Evolutionary conservation across 2,888 invertebrate genomes (phyloP).

Genomic region (Ferrisia virgata): DNA sequence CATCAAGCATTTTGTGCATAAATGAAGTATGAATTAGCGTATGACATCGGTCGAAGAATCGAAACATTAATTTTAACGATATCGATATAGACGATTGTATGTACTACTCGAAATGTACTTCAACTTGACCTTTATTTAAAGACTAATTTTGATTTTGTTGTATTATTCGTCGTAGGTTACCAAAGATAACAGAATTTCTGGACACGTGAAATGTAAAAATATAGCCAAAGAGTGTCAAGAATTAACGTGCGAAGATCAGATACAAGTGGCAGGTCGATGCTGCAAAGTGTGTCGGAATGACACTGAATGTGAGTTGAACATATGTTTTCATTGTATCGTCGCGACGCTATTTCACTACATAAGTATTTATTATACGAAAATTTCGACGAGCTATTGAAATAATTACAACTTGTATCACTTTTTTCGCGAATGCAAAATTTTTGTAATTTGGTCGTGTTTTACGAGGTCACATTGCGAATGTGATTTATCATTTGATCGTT

Average conservation of each 20-base stretch:
- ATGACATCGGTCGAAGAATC: not conserved
- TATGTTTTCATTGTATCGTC: not conserved
- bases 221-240: slow-evolving; percentile 90
- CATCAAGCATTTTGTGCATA: too few relatives aligned
- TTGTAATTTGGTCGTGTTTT: not conserved
- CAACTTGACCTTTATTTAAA: slow-evolving; percentile 20
- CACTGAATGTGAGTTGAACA: slow-evolving; percentile 39
- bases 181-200: slow-evolving; percentile 80
- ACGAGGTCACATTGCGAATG: not conserved
- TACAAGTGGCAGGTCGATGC: slow-evolving; percentile 78
- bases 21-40: too few relatives aligned
- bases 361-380: not conserved
- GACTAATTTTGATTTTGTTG: not conserved
- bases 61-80: not conserved
- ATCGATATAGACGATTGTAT: not conserved
- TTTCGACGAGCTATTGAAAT: not conserved
- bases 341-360: too few relatives aligned
- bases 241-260: slow-evolving; percentile 80
- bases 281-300: slow-evolving; percentile 79
- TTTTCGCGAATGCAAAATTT: not conserved
- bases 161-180: slow-evolving; percentile 63
- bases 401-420: not conserved
- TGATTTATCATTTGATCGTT: not conserved
- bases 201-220: slow-evolving; percentile 85
- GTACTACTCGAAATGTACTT: not conserved